Conservation (phyloP, 2,113 vertebrate genomes). For the Megaceryle maxima region DNA sequence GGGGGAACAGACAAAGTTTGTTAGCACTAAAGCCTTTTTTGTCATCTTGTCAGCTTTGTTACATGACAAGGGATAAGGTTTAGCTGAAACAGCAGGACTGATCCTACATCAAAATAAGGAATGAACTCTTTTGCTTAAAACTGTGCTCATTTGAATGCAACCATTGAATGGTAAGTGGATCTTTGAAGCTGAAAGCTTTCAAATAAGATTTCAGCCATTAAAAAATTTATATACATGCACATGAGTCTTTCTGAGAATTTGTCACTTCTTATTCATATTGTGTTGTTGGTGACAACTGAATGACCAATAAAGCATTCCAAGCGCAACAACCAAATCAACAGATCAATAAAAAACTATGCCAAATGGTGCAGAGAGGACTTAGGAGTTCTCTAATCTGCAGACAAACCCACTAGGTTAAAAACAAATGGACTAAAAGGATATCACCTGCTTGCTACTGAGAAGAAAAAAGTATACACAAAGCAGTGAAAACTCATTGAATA, state of each 20-base stretch:
- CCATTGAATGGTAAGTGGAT: background rate
- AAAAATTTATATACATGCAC: background rate
- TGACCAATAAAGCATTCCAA: background rate
- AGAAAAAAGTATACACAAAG: background rate
- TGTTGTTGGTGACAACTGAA: background rate
- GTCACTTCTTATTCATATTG: background rate
- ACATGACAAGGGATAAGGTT: background rate
- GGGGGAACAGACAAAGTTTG: background rate
- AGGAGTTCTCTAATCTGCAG: background rate
- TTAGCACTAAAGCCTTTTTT: background rate
- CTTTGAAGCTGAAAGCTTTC: background rate
- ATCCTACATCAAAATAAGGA: conserved; percentile 13
- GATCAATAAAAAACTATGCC: background rate
- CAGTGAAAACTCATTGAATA: background rate
- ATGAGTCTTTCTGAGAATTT: background rate
- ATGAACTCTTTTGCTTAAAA: background rate
- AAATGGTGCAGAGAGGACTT: background rate
- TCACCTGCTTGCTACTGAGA: background rate
- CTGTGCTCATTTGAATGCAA: background rate
- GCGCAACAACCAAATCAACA: background rate
- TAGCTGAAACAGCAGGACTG: background rate
- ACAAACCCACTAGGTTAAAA: background rate
- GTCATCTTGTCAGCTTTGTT: background rate
- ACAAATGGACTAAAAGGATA: background rate
- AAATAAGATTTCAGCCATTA: background rate